Percentiles rank a stretch among this genome's conserved stretches.
These are phyloP conservation scores for Coptotermes formosanus DNA, from an alignment of 1,140 invertebrate species.

Conservation along the genomic window DNA sequence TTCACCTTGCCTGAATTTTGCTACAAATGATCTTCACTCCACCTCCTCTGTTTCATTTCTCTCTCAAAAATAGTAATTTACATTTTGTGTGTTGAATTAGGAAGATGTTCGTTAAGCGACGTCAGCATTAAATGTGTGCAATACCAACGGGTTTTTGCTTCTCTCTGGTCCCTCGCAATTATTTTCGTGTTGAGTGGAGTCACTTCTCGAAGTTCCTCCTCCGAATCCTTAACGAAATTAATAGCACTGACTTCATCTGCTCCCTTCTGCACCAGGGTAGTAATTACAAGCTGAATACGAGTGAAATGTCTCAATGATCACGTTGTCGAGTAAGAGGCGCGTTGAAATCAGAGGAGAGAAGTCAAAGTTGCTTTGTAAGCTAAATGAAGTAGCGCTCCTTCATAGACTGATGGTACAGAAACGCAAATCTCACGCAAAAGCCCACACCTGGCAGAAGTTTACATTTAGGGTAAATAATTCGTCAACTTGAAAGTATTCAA, in stretches of 20 bases:
- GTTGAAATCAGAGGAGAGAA: slow-evolving; percentile 5
- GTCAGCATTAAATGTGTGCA: neutral
- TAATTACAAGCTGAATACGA: slow-evolving; percentile 7
- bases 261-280: neutral
- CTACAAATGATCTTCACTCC: neutral
- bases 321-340: neutral
- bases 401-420: neutral
- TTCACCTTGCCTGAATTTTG: neutral
- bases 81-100: slow-evolving; percentile 8
- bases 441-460: neutral
- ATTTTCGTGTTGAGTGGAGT: slow-evolving; percentile 3
- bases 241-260: neutral
- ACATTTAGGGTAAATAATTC: too few species aligned
- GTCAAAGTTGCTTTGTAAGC: slow-evolving; percentile 15
- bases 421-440: neutral
- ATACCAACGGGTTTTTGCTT: neutral
- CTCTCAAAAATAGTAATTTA: neutral
- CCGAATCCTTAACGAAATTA: slow-evolving; percentile 12
- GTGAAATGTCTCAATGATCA: neutral
- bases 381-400: neutral
- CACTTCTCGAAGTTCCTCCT: neutral
- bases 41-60: neutral
- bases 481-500: too few species aligned
- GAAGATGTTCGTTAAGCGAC: slow-evolving; percentile 5
- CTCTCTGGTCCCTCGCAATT: slow-evolving; percentile 10